Conservation (phyloP, 2,888 invertebrate genomes). For the Pachymerium ferrugineum region DNA sequence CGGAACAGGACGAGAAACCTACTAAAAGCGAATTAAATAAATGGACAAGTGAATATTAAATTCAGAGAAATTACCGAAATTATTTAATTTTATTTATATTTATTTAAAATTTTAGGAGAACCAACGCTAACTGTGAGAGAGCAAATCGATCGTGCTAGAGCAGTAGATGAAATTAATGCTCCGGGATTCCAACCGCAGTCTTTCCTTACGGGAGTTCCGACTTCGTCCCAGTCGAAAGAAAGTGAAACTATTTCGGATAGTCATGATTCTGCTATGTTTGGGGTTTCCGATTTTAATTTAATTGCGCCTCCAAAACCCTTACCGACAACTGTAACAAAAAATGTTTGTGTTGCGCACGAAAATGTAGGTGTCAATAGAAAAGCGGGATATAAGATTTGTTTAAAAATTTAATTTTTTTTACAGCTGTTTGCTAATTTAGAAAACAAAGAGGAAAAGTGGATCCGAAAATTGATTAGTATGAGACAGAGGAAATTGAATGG, state of each 20-base stretch:
- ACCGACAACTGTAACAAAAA: neutral
- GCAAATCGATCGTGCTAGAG: conserved; percentile 7
- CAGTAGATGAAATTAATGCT: conserved; percentile 1
- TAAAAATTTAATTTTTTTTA: neutral
- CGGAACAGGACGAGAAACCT: neutral
- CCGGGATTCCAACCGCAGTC: neutral
- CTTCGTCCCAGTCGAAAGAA: neutral
- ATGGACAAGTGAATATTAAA: neutral
- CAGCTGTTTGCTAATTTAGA: neutral
- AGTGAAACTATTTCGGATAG: neutral
- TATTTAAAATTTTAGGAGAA: neutral
- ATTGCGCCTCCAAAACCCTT: neutral
- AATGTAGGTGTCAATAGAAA: neutral
- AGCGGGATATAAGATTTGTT: neutral
- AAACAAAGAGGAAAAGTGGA: neutral
- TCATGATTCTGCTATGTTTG: neutral
- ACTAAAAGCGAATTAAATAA: neutral
- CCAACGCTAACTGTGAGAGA: neutral
- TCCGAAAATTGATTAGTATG: neutral
- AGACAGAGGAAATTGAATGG: neutral
- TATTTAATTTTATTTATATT: neutral
- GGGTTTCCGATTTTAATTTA: neutral
- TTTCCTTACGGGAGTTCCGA: neutral
- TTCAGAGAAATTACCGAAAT: neutral
- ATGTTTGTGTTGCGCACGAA: neutral